Percentiles rank a stretch among this genome's conserved stretches.
Evolutionary conservation across 2,797 vertebrate genomes (phyloP).

Genomic region (Gambusia yucatana): DNA sequence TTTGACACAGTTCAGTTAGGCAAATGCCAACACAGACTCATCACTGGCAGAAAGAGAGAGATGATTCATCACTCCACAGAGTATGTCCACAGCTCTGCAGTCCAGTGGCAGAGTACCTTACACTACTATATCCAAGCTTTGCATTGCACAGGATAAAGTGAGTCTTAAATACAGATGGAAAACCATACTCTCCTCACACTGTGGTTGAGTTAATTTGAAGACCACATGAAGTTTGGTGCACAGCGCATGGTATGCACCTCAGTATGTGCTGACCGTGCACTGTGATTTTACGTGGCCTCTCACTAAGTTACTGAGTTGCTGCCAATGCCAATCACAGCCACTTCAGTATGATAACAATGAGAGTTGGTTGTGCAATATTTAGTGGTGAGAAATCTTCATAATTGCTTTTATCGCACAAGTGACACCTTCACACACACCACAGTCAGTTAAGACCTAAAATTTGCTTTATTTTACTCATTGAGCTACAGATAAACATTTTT

Average conservation of each 20-base stretch:
- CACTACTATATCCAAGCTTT: not conserved
- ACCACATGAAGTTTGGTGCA: not conserved
- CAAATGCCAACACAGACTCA: not conserved
- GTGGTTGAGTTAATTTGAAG: not conserved
- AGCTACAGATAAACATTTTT: not conserved
- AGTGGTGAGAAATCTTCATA: not conserved
- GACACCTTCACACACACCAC: not conserved
- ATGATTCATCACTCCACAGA: not conserved
- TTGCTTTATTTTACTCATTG: not conserved
- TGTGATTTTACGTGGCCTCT: not conserved
- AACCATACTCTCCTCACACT: not conserved
- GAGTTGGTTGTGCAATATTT: not conserved
- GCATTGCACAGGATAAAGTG: not conserved
- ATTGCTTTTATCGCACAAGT: not conserved
- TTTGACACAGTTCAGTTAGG: not conserved
- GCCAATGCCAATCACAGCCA: not conserved
- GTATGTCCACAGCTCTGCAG: not conserved
- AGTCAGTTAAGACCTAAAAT: not conserved
- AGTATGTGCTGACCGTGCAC: not conserved
- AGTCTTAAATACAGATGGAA: not conserved
- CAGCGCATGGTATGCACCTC: not conserved
- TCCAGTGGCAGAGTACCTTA: not conserved
- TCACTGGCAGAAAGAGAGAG: not conserved
- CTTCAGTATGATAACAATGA: not conserved
- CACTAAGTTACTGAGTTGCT: not conserved